A percentile compares a stretch with the other conserved stretches of the same genome.
Conservation (phyloP, 2,797 vertebrate species). For the Periophthalmus magnuspinnatus region DNA sequence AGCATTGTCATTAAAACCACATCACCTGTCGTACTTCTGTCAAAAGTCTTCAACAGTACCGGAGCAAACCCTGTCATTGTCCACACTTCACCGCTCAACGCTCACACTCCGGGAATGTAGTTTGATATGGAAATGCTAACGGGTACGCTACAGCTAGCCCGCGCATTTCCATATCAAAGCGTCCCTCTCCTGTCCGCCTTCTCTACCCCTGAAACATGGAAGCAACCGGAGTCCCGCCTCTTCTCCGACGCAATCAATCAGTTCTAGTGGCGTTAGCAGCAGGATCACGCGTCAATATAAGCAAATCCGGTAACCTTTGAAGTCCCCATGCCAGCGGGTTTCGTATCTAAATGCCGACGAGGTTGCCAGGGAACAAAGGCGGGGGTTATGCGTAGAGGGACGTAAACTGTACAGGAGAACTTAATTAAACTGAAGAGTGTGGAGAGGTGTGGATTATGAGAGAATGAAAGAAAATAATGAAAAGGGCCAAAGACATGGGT, state of each 20-base stretch:
- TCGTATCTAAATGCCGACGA: constrained; percentile 7
- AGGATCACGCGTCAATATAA: constrained; percentile 31
- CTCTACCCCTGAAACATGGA: constrained; percentile 9
- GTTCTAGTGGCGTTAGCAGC: not conserved
- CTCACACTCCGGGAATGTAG: not conserved
- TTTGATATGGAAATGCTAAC: constrained; percentile 27
- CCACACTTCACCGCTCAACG: not conserved
- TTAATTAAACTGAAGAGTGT: not conserved
- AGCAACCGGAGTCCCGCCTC: constrained; percentile 4
- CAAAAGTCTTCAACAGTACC: too few relatives aligned
- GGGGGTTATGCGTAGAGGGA: not conserved
- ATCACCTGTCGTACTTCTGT: too few relatives aligned
- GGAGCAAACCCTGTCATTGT: not conserved
- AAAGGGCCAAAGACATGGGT: too few relatives aligned
- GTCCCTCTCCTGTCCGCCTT: not conserved
- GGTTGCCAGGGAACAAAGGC: constrained; percentile 29
- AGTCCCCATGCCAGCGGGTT: constrained; percentile 16
- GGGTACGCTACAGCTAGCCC: constrained; percentile 19
- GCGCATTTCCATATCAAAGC: constrained; percentile 52
- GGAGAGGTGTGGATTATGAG: not conserved
- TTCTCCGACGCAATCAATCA: constrained; percentile 33
- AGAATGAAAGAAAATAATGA: too few relatives aligned
- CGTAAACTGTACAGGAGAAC: not conserved
- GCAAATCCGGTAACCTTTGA: constrained; percentile 25
- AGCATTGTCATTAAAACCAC: too few relatives aligned